These are phyloP conservation scores for Zonitis immaculata DNA, from an alignment of 2,888 invertebrate species.

Conservation along the genomic window DNA sequence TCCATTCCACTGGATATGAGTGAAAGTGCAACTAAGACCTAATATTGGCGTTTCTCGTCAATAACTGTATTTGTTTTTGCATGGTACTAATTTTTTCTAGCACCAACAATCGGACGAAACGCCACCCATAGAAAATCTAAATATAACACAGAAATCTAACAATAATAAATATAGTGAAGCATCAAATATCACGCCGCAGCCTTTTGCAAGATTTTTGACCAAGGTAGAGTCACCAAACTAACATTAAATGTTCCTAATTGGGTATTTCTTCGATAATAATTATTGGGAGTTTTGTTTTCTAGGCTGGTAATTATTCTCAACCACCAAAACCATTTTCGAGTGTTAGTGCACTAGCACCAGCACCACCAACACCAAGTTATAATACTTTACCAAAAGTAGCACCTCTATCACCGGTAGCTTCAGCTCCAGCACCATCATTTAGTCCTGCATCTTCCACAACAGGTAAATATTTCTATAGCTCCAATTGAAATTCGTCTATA, in stretches of 20 bases:
- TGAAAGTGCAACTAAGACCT: too few relatives aligned
- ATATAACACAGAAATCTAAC: constrained; percentile 24
- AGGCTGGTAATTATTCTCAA: constrained; percentile 44
- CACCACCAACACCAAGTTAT: constrained; percentile 49
- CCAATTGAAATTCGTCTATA: too few relatives aligned
- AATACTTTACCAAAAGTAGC: constrained; percentile 27
- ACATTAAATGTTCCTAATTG: constrained; percentile 4
- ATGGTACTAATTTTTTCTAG: constrained; percentile 16
- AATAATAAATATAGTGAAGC: constrained; percentile 24
- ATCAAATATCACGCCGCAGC: constrained; percentile 36
- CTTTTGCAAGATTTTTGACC: constrained; percentile 38
- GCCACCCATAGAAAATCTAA: constrained; percentile 31
- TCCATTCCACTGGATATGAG: too few relatives aligned
- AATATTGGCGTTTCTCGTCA: too few relatives aligned
- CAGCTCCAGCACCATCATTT: constrained; percentile 37
- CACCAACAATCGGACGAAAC: constrained; percentile 27
- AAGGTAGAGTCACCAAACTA: constrained; percentile 32
- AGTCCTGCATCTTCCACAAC: constrained; percentile 38
- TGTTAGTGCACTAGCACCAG: constrained; percentile 56
- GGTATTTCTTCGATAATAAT: background rate
- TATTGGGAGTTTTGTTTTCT: constrained; percentile 10
- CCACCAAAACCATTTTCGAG: constrained; percentile 56
- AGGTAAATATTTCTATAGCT: constrained; percentile 35
- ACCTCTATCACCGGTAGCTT: constrained; percentile 32
- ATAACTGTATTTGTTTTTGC: constrained; percentile 19